Conservation (phyloP, 1,140 invertebrate species). For the Orchestia grillus region DNA sequence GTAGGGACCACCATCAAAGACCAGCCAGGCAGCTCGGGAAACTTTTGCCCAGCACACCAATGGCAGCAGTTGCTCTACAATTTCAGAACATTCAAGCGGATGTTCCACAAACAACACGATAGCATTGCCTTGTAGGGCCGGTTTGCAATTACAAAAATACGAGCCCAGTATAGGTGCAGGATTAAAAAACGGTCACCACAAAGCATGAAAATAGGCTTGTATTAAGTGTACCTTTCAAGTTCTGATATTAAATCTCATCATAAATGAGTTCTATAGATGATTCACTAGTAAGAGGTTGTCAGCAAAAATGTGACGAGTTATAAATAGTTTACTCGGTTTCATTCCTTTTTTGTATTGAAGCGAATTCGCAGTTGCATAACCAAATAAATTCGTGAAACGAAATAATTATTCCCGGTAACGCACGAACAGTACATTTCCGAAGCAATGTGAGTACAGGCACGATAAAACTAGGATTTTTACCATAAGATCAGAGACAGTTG, state of each 20-base stretch:
- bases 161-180: background rate
- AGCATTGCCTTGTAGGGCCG: background rate
- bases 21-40: background rate
- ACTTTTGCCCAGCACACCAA: conserved; percentile 7
- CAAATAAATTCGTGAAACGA: background rate
- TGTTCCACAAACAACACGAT: background rate
- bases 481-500: too few relatives aligned
- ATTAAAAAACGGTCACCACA: background rate
- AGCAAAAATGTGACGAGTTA: too few relatives aligned
- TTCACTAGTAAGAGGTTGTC: too few relatives aligned
- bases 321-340: too few relatives aligned
- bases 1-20: conserved; percentile 37
- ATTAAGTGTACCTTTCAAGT: background rate
- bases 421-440: too few relatives aligned
- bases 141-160: background rate
- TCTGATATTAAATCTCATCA: too few relatives aligned
- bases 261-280: too few relatives aligned
- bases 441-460: too few relatives aligned
- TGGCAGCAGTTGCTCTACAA: background rate
- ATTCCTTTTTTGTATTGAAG: background rate
- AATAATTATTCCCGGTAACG: too few relatives aligned
- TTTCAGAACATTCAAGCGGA: conserved; percentile 3
- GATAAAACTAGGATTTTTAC: too few relatives aligned
- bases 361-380: background rate
- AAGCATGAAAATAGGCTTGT: background rate